Percentiles rank a stretch among this genome's conserved stretches.
Evolutionary conservation across 2,113 vertebrate species (phyloP).

Genomic region (Hippocampus mohnikei): DNA sequence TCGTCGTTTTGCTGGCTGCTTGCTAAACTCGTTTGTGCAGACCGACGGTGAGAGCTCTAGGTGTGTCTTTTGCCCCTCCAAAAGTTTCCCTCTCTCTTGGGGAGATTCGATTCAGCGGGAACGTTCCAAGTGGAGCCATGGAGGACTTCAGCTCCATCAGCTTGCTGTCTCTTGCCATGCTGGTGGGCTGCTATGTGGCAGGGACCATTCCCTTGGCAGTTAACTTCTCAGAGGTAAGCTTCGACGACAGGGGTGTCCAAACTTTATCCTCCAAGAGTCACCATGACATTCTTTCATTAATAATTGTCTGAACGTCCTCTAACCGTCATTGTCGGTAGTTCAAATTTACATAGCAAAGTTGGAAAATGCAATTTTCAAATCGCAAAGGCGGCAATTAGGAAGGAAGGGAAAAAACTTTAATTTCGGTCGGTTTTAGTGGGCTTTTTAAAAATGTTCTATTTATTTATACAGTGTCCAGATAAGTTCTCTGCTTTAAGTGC

Average conservation of each 20-base stretch:
- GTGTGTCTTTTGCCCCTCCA: neutral
- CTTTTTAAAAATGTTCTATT: too few species aligned
- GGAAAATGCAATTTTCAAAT: too few species aligned
- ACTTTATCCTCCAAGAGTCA: neutral
- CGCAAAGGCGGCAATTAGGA: too few species aligned
- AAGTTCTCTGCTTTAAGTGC: too few species aligned
- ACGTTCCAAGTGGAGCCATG: conserved; percentile 70
- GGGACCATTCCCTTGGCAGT: conserved; percentile 94
- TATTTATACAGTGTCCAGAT: too few species aligned
- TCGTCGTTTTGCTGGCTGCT: neutral
- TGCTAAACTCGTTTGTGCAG: neutral
- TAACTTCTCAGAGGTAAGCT: conserved; percentile 92
- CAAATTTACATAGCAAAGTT: too few species aligned
- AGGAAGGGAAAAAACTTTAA: too few species aligned
- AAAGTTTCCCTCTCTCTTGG: conserved; percentile 8
- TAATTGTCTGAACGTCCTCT: too few species aligned
- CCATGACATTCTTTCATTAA: neutral
- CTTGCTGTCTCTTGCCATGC: conserved; percentile 90
- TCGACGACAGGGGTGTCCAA: neutral
- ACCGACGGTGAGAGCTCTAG: neutral
- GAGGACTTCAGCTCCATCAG: conserved; percentile 94
- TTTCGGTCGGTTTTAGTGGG: too few species aligned
- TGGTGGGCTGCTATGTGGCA: conserved; percentile 95
- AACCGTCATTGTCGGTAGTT: too few species aligned
- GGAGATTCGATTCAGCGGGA: conserved; percentile 18